These are phyloP conservation scores for Akabosia matsudoensis DNA, from an alignment of 1,140 invertebrate genomes.

Conservation along the genomic window DNA sequence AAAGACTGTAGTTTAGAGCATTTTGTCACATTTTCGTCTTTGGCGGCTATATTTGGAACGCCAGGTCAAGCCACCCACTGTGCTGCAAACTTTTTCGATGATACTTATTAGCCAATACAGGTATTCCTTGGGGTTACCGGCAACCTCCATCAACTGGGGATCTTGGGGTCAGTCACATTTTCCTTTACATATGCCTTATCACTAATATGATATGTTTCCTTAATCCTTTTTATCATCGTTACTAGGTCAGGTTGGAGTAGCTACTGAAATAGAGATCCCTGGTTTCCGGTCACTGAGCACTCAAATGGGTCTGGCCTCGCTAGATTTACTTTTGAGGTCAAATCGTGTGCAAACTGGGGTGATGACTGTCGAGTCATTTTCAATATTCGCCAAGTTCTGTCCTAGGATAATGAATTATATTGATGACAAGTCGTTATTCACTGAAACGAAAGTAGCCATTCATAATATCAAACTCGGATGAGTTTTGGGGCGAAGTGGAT, in stretches of 20 bases:
- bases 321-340: background rate
- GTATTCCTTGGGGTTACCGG: background rate
- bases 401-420: background rate
- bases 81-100: background rate
- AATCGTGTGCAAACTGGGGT: background rate
- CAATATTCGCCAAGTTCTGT: background rate
- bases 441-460: background rate
- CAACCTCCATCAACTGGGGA: background rate
- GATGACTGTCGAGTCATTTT: background rate
- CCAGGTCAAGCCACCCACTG: background rate
- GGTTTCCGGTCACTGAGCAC: background rate
- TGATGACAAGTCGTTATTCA: background rate
- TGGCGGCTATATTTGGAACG: background rate
- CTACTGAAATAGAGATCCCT: background rate
- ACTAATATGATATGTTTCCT: background rate
- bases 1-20: background rate
- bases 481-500: slow-evolving; percentile 5
- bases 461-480: background rate
- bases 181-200: background rate
- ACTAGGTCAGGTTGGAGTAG: background rate
- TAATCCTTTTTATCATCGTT: background rate
- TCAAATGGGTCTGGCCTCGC: background rate
- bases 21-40: background rate
- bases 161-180: background rate
- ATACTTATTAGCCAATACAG: background rate